Evolutionary conservation across 2,113 vertebrate species (phyloP), one percentile per base, ranked within the genome.

Genomic region (Zapornia atra): DNA sequence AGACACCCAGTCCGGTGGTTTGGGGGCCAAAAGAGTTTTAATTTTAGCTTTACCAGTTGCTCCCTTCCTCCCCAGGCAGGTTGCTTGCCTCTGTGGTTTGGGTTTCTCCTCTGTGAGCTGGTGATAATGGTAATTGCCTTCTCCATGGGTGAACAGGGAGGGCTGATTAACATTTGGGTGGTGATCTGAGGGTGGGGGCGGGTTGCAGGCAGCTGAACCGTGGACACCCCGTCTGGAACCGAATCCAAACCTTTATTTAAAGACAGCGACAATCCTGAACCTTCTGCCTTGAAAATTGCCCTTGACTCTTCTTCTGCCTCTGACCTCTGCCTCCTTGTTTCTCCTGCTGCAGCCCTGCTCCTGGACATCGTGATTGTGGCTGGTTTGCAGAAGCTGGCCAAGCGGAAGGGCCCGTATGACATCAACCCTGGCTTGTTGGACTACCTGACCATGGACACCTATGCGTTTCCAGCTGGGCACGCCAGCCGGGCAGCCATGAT

Each of bases 401-500:
- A 99, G 97, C 95, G 99, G 25, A 98, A 98, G 6, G 99, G 99
- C 54, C 99, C 99, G 0, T 99, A 98, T 14, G 99, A 99, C 63
- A 94, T 98, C 79, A 98, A n/a, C 69, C 99, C 99, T 0, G 97
- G 99, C 59, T 97, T 99, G 79, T 88, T 99, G 98, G 99, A 99
- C 98, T 98, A 98, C 72, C 83, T 99, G 53, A 98, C 98, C 86
- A 99, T 99, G 98, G 99, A 99, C 96, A n/a, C 98, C 31, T 99
- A 99, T 7, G 98, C 99, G 15, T 99, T 99, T 82, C 99, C 99
- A 0, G 99, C 99, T 0, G 99, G 99, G 2, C 99, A 99, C 0
- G 99, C 99, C 97, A 99, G 99, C 98, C 94, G 99, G 4, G 99
- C 98, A 0, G 99, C 98, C 86, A 99, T 99, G 99, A 98, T 99